phyloP scores from a whole-genome alignment of 2,113 vertebrate genomes.

The Petrocephalus zakoni region DNA sequence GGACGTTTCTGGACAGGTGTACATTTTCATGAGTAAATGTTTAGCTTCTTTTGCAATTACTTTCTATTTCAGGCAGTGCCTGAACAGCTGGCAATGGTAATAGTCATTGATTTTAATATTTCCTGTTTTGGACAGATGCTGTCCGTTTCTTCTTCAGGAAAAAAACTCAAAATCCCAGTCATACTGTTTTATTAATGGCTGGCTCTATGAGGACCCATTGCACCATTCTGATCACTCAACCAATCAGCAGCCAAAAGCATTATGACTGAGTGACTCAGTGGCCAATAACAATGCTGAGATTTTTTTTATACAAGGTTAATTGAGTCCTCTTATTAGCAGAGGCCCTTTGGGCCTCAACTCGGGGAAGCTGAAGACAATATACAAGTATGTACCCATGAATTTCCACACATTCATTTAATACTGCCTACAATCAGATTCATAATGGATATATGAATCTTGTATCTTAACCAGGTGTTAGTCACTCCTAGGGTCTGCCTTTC shows the following conservation, averaged over 20 bases:
- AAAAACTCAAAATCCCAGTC: background rate
- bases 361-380: background rate
- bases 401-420: background rate
- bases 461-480: background rate
- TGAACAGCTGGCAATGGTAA: background rate
- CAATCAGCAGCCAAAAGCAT: background rate
- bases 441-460: background rate
- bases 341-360: background rate
- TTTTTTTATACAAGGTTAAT: background rate
- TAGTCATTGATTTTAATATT: background rate
- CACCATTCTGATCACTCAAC: background rate
- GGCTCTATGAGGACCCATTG: background rate
- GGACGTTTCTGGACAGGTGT: background rate
- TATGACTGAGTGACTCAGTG: background rate
- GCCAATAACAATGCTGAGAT: background rate
- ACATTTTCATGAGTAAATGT: background rate
- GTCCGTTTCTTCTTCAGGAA: background rate
- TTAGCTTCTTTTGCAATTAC: background rate
- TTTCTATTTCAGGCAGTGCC: background rate
- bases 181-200: background rate
- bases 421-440: background rate
- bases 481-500: background rate
- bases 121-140: background rate
- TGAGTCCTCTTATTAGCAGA: background rate
- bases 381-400: background rate